These are phyloP conservation scores for Amblyteles armatorius DNA, from an alignment of 2,888 invertebrate species.

Conservation along the genomic window DNA sequence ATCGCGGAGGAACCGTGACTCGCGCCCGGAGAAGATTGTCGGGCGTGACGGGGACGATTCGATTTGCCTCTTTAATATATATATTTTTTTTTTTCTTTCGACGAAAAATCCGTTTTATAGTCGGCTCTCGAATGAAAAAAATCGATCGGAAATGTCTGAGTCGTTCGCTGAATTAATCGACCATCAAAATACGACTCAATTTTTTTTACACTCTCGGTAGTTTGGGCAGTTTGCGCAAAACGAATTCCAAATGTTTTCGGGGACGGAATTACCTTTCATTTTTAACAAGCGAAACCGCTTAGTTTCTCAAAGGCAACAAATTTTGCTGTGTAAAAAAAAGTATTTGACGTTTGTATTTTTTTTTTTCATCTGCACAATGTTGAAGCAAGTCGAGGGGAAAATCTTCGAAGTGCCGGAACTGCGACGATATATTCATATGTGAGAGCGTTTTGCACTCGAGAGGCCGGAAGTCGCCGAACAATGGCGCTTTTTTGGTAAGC, in stretches of 20 bases:
- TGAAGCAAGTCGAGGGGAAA: not conserved
- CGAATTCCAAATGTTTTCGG: too few relatives aligned
- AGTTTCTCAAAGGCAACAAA: too few relatives aligned
- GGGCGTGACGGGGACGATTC: slow-evolving; percentile 60
- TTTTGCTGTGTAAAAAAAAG: not conserved
- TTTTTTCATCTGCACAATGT: not conserved
- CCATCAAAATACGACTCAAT: too few relatives aligned
- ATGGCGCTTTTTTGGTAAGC: not conserved
- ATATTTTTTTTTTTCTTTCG: not conserved
- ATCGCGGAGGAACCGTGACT: slow-evolving; percentile 49
- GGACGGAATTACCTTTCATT: too few relatives aligned
- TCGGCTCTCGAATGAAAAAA: not conserved
- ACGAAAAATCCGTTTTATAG: not conserved
- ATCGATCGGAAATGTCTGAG: not conserved
- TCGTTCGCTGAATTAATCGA: too few relatives aligned
- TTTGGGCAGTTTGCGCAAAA: too few relatives aligned
- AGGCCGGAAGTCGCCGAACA: slow-evolving; percentile 29
- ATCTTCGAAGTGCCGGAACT: not conserved
- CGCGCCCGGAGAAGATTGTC: slow-evolving; percentile 34
- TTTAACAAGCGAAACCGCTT: too few relatives aligned
- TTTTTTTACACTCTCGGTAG: too few relatives aligned
- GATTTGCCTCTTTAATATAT: slow-evolving; percentile 61
- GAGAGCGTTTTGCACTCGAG: not conserved
- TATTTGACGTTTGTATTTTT: too few relatives aligned
- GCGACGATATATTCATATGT: not conserved